A percentile compares a stretch with the other conserved stretches of the same genome.
Evolutionary conservation across 2,797 vertebrate genomes (phyloP).

Genomic region (Eidolon dupreanum): DNA sequence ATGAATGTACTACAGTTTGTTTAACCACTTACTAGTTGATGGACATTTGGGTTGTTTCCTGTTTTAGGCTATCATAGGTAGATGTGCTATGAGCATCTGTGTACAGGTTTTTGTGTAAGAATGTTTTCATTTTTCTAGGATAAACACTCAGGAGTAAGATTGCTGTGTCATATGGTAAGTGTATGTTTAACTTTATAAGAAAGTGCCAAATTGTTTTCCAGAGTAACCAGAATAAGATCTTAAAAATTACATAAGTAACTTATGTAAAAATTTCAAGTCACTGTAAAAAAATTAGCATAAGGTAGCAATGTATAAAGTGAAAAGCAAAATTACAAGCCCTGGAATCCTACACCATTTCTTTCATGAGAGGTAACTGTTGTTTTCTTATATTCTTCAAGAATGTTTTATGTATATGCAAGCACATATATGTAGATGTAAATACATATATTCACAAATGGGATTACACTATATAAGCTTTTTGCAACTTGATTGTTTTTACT

Average conservation of each 20-base stretch:
- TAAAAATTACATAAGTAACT: neutral
- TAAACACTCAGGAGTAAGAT: constrained; percentile 4
- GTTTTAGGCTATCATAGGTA: neutral
- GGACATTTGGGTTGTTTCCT: constrained; percentile 21
- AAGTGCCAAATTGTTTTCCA: constrained; percentile 30
- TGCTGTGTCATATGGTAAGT: neutral
- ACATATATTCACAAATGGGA: neutral
- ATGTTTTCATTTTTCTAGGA: constrained; percentile 45
- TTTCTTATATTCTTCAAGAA: constrained; percentile 29
- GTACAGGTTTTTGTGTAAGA: constrained; percentile 1
- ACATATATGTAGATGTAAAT: neutral
- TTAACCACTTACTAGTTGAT: constrained; percentile 16
- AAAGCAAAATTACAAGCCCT: constrained; percentile 43
- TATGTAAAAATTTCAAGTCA: neutral
- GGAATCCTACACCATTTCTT: neutral
- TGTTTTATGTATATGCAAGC: neutral
- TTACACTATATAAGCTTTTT: constrained; percentile 20
- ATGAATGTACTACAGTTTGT: neutral
- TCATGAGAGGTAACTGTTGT: neutral
- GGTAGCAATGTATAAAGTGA: neutral
- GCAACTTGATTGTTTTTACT: constrained; percentile 14
- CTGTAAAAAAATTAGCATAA: constrained; percentile 5
- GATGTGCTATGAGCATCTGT: neutral
- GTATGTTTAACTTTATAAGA: constrained; percentile 37
- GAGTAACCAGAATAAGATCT: neutral